A percentile compares a stretch with the other conserved stretches of the same genome.
Evolutionary conservation across 2,797 vertebrate genomes (phyloP).

Genomic region (Tapirus indicus): DNA sequence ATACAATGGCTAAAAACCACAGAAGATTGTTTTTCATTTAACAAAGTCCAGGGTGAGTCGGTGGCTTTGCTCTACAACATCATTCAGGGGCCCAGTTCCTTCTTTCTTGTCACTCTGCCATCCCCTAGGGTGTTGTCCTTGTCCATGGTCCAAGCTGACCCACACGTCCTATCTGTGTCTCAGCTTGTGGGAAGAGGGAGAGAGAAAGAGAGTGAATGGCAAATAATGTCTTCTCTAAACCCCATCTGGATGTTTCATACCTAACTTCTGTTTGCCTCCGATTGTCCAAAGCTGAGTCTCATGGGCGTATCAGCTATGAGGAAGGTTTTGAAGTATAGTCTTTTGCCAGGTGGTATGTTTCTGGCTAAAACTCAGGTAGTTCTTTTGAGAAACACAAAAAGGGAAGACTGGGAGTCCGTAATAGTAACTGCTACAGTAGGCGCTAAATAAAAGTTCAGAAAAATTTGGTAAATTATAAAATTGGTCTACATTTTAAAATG

Average conservation of each 20-base stretch:
- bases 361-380: neutral
- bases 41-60: neutral
- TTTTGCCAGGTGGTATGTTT: neutral
- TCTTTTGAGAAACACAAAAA: neutral
- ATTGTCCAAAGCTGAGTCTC: neutral
- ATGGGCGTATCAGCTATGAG: neutral
- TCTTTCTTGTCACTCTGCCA: neutral
- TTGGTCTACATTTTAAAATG: constrained; percentile 19
- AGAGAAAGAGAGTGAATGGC: neutral
- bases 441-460: neutral
- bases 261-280: neutral
- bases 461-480: neutral
- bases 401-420: neutral
- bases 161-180: neutral
- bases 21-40: neutral
- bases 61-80: neutral
- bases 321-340: neutral
- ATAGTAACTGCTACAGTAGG: neutral
- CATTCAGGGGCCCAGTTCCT: neutral
- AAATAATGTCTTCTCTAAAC: neutral
- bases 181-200: neutral
- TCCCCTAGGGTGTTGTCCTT: neutral
- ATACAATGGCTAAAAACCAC: neutral
- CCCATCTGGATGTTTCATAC: neutral
- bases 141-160: neutral